A percentile compares a stretch with the other conserved stretches of the same genome.
phyloP scores from a whole-genome alignment of 2,797 vertebrate species.

The Uromys caudimaculatus region DNA sequence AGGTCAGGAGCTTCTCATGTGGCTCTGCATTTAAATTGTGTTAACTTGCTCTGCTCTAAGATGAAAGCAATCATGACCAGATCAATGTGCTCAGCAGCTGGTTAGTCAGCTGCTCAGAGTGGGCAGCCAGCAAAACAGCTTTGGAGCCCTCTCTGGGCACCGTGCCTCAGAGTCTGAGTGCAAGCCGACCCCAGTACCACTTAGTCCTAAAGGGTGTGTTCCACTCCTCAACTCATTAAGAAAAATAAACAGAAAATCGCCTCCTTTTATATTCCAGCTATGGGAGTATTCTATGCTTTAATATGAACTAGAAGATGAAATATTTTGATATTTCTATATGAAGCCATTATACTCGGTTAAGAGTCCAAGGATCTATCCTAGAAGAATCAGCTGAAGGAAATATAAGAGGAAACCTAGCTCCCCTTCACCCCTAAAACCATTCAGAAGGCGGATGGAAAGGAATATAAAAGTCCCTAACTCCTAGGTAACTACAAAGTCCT shows the following conservation, averaged over 20 bases:
- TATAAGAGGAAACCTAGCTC: slow-evolving; percentile 10
- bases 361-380: not conserved
- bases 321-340: not conserved
- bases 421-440: not conserved
- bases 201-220: slow-evolving; percentile 53
- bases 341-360: slow-evolving; percentile 18
- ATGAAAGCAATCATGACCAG: slow-evolving; percentile 68
- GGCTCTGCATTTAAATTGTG: slow-evolving; percentile 67
- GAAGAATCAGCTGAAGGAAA: slow-evolving; percentile 39
- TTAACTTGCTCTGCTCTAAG: slow-evolving; percentile 62
- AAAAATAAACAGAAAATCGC: slow-evolving; percentile 53
- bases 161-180: not conserved
- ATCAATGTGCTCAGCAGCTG: slow-evolving; percentile 73
- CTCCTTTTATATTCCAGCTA: slow-evolving; percentile 51
- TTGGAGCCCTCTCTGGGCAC: slow-evolving; percentile 53
- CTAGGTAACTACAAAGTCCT: slow-evolving; percentile 9
- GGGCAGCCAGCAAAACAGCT: slow-evolving; percentile 47
- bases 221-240: slow-evolving; percentile 14
- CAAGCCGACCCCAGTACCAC: slow-evolving; percentile 20
- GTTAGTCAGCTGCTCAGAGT: slow-evolving; percentile 67
- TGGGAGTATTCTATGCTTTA: slow-evolving; percentile 3
- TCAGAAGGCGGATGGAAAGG: not conserved
- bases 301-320: slow-evolving; percentile 43
- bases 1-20: slow-evolving; percentile 64
- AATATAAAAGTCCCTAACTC: not conserved